phyloP scores from a whole-genome alignment of 2,888 invertebrate species.

The Helicoverpa assulta region DNA sequence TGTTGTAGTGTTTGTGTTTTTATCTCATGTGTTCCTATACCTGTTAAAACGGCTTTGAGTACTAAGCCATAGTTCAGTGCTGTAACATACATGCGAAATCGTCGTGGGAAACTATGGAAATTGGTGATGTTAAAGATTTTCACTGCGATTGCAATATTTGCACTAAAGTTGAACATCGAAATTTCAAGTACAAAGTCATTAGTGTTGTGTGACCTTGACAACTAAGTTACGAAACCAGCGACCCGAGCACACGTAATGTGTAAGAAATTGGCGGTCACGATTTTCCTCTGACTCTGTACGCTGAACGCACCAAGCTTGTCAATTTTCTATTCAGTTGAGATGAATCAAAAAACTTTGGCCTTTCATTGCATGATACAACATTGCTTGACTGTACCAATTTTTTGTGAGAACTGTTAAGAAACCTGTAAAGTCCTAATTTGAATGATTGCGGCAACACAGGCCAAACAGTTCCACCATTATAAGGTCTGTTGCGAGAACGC shows the following conservation, averaged over 20 bases:
- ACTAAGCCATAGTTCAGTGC: slow-evolving; percentile 31
- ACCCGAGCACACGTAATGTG: slow-evolving; percentile 80
- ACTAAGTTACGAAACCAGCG: slow-evolving; percentile 81
- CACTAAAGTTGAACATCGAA: slow-evolving; percentile 69
- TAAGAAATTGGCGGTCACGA: slow-evolving; percentile 81
- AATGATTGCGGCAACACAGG: slow-evolving; percentile 59
- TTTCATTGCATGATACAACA: slow-evolving; percentile 16
- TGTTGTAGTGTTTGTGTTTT: slow-evolving; percentile 75
- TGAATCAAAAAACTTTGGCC: slow-evolving; percentile 31
- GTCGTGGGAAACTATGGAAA: slow-evolving; percentile 19
- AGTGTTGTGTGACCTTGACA: slow-evolving; percentile 83
- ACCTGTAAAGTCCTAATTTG: slow-evolving; percentile 47
- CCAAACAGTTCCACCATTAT: slow-evolving; percentile 58
- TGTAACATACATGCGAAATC: slow-evolving; percentile 25
- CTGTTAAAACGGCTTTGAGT: slow-evolving; percentile 38
- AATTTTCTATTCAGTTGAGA: slow-evolving; percentile 59
- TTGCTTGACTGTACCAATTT: slow-evolving; percentile 14
- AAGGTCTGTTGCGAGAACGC: slow-evolving; percentile 63
- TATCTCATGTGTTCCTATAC: slow-evolving; percentile 45
- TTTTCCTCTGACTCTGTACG: slow-evolving; percentile 74
- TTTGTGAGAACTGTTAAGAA: slow-evolving; percentile 40
- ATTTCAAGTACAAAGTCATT: slow-evolving; percentile 84
- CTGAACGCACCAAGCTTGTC: slow-evolving; percentile 60
- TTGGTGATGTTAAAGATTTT: slow-evolving; percentile 53
- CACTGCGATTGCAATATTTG: slow-evolving; percentile 48